A percentile compares a stretch with the other conserved stretches of the same genome.
These are phyloP conservation scores for Danio aesculapii DNA, from an alignment of 2,797 vertebrate species.

Conservation along the genomic window DNA sequence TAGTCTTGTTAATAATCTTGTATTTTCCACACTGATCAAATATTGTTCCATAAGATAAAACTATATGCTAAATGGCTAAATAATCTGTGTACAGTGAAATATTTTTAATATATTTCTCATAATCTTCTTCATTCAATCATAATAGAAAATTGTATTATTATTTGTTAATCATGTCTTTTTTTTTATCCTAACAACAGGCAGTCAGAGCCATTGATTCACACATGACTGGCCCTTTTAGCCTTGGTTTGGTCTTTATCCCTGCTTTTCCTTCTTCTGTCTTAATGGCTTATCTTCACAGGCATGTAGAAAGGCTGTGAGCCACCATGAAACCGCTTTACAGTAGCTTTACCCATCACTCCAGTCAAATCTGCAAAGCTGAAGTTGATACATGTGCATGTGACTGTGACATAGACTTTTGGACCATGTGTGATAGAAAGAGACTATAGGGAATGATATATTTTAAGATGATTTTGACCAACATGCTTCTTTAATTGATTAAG, in stretches of 20 bases:
- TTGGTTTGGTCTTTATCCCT: slow-evolving; percentile 43
- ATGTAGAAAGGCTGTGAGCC: slow-evolving; percentile 29
- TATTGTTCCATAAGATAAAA: neutral
- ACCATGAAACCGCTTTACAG: slow-evolving; percentile 27
- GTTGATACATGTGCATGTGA: slow-evolving; percentile 5
- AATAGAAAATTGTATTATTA: neutral
- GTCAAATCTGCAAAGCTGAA: slow-evolving; percentile 27
- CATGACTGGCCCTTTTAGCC: slow-evolving; percentile 34
- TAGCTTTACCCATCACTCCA: slow-evolving; percentile 23
- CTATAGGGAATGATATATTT: neutral
- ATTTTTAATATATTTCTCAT: neutral
- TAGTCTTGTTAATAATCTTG: too few species aligned
- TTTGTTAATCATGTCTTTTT: neutral
- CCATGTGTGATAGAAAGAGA: neutral
- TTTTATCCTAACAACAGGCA: slow-evolving; percentile 2
- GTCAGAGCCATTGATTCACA: slow-evolving; percentile 5
- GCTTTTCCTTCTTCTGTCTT: slow-evolving; percentile 42
- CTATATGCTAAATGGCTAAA: neutral
- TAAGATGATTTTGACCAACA: neutral
- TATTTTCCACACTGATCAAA: too few species aligned
- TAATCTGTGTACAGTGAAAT: neutral
- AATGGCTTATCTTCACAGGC: slow-evolving; percentile 34
- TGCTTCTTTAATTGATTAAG: too few species aligned
- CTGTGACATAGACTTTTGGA: neutral
- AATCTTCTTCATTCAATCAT: neutral